These are phyloP conservation scores for Drepanosiphum platanoidis DNA, from an alignment of 2,888 invertebrate species.

Conservation along the genomic window DNA sequence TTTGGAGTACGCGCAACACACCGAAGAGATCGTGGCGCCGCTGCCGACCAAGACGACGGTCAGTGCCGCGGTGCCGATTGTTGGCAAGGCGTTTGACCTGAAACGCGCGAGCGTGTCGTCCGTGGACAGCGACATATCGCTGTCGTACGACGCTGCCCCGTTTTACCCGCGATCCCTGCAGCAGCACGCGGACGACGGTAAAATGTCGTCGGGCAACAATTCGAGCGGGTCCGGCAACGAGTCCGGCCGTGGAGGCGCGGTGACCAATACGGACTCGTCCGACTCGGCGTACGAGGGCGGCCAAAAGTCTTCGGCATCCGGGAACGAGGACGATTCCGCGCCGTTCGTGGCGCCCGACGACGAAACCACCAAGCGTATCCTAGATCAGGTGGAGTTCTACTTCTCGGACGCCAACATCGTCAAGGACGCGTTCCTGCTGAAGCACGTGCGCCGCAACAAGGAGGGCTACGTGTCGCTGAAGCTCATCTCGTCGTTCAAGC, in stretches of 20 bases:
- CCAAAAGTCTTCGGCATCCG: slow-evolving; percentile 38
- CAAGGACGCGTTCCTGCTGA: slow-evolving; percentile 93
- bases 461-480: slow-evolving; percentile 95
- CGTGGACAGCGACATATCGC: slow-evolving; percentile 73
- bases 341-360: slow-evolving; percentile 77
- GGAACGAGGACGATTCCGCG: slow-evolving; percentile 66
- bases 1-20: neutral
- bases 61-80: slow-evolving; percentile 64
- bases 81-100: slow-evolving; percentile 71
- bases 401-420: slow-evolving; percentile 95
- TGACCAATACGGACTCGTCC: slow-evolving; percentile 67
- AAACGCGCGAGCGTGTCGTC: slow-evolving; percentile 73
- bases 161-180: slow-evolving; percentile 64
- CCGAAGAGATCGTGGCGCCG: slow-evolving; percentile 41
- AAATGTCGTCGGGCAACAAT: slow-evolving; percentile 66
- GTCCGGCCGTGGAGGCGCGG: neutral
- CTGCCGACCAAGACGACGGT: slow-evolving; percentile 35
- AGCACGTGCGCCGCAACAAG: slow-evolving; percentile 93
- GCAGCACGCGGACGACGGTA: slow-evolving; percentile 73
- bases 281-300: slow-evolving; percentile 61
- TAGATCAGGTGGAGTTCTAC: slow-evolving; percentile 92
- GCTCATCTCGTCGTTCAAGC: slow-evolving; percentile 92
- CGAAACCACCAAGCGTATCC: slow-evolving; percentile 81
- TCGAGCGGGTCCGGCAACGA: slow-evolving; percentile 75
- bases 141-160: slow-evolving; percentile 70